Percentiles rank a stretch among this genome's conserved stretches.
Evolutionary conservation across 2,113 vertebrate species (phyloP).

Genomic region (Cyanoramphus novaezelandiae): DNA sequence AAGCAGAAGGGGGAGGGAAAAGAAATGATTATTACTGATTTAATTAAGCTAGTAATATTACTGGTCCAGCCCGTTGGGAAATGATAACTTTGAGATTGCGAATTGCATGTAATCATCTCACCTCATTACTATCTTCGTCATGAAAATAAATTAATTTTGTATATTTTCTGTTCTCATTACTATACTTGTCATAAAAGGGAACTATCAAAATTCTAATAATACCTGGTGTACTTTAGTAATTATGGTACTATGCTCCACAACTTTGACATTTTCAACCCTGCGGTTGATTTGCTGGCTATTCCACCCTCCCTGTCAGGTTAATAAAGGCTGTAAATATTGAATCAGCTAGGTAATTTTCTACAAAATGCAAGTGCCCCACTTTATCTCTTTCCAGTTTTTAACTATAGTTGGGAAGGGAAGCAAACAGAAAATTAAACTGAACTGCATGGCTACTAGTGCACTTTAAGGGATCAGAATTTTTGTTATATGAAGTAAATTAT

Average conservation of each 20-base stretch:
- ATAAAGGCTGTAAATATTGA: slow-evolving; percentile 37
- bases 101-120: slow-evolving; percentile 47
- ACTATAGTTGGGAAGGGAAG: neutral
- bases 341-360: neutral
- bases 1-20: neutral
- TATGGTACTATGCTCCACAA: slow-evolving; percentile 7
- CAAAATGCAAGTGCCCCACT: neutral
- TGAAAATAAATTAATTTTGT: slow-evolving; percentile 65
- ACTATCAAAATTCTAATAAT: slow-evolving; percentile 57
- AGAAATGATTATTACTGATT: slow-evolving; percentile 12
- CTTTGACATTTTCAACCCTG: slow-evolving; percentile 54
- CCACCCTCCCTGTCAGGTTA: neutral
- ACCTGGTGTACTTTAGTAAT: slow-evolving; percentile 40
- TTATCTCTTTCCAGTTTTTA: neutral
- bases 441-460: neutral
- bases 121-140: slow-evolving; percentile 57
- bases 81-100: slow-evolving; percentile 22
- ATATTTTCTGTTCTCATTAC: slow-evolving; percentile 60
- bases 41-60: slow-evolving; percentile 48
- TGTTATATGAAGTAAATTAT: neutral
- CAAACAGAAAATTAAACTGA: neutral
- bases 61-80: neutral
- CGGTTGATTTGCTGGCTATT: slow-evolving; percentile 29
- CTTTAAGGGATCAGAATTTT: neutral
- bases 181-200: slow-evolving; percentile 25